These are phyloP conservation scores for Gasteruption jaculator DNA, from an alignment of 2,888 invertebrate genomes.

Conservation along the genomic window DNA sequence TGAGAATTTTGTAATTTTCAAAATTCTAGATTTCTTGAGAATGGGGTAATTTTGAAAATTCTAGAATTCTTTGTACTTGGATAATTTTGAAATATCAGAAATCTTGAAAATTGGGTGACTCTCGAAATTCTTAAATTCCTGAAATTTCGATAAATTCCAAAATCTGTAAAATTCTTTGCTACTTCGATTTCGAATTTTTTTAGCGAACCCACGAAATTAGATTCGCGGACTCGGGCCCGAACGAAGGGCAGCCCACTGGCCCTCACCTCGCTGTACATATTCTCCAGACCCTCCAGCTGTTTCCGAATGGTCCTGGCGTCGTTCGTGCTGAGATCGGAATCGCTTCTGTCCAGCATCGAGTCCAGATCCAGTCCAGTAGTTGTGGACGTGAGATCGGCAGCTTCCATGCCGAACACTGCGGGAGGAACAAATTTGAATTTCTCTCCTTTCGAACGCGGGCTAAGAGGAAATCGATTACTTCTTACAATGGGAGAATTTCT, in stretches of 20 bases:
- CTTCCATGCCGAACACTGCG: constrained; percentile 68
- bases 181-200: too few relatives aligned
- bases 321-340: constrained; percentile 71
- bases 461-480: constrained; percentile 21
- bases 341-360: constrained; percentile 73
- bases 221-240: constrained; percentile 35
- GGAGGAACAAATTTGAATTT: background rate
- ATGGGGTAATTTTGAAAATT: background rate
- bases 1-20: too few relatives aligned
- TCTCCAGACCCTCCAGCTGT: constrained; percentile 78
- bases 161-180: too few relatives aligned
- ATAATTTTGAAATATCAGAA: too few relatives aligned
- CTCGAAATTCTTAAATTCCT: too few relatives aligned
- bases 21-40: background rate
- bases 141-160: too few relatives aligned
- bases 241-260: constrained; percentile 53
- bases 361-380: constrained; percentile 76
- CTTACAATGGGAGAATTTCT: constrained; percentile 46
- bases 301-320: constrained; percentile 75
- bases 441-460: background rate
- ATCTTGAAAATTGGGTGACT: too few relatives aligned
- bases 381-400: constrained; percentile 73
- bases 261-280: constrained; percentile 81
- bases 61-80: too few relatives aligned
- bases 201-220: background rate